These are phyloP conservation scores for Mungos mungo DNA, from an alignment of 2,113 vertebrate species.

Conservation along the genomic window DNA sequence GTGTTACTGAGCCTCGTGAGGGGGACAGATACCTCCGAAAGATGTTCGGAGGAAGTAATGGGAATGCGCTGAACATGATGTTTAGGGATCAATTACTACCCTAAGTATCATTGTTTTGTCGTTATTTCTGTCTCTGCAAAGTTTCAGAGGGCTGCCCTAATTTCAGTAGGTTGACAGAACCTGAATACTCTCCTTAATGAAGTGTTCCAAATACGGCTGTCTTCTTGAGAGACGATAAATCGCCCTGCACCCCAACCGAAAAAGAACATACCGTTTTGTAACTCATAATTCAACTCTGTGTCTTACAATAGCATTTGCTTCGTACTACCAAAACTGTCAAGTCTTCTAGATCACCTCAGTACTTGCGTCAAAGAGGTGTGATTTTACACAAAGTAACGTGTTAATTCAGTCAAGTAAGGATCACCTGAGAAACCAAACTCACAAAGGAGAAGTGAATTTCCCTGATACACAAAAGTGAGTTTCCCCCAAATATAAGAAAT, in stretches of 20 bases:
- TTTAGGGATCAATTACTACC: not conserved
- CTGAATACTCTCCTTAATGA: not conserved
- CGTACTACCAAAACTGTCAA: slow-evolving; percentile 21
- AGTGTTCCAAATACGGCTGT: not conserved
- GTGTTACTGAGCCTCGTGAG: not conserved
- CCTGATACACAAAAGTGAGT: not conserved
- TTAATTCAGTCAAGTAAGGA: not conserved
- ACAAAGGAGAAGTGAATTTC: not conserved
- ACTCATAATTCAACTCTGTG: slow-evolving; percentile 1
- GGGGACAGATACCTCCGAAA: not conserved
- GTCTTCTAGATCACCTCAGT: not conserved
- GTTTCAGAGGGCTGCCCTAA: not conserved
- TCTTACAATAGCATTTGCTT: not conserved
- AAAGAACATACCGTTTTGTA: not conserved
- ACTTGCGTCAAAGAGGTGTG: not conserved
- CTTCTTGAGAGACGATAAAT: not conserved
- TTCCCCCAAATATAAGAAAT: not conserved
- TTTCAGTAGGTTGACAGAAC: not conserved
- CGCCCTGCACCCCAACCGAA: not conserved
- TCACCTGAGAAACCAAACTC: not conserved
- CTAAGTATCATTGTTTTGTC: not conserved
- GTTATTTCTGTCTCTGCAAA: not conserved
- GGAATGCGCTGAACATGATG: fast-evolving
- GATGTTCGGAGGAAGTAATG: not conserved
- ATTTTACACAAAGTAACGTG: not conserved